These are phyloP conservation scores for Ryuthela nishihirai DNA, from an alignment of 2,888 invertebrate genomes.

Conservation along the genomic window DNA sequence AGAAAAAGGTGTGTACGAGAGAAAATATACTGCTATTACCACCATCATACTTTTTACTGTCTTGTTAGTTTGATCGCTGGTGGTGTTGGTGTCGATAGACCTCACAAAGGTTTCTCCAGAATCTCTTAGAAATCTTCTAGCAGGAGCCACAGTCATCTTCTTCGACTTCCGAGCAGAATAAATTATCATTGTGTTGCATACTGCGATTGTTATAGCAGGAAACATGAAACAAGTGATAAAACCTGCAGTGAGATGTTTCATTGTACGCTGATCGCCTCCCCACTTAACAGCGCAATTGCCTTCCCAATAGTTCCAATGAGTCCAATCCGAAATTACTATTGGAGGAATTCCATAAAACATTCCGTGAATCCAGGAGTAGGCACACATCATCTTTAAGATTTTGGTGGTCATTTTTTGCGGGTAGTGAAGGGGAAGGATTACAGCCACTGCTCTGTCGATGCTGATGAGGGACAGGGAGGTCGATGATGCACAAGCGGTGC, in stretches of 20 bases:
- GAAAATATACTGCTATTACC: constrained; percentile 48
- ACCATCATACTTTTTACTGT: constrained; percentile 44
- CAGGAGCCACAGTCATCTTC: background rate
- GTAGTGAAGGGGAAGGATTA: constrained; percentile 47
- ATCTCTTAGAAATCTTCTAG: too few species aligned
- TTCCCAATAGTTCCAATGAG: constrained; percentile 22
- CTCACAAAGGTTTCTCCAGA: too few species aligned
- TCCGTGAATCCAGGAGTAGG: background rate
- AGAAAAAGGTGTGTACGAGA: constrained; percentile 51
- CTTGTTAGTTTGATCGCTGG: too few species aligned
- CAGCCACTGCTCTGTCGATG: constrained; percentile 48
- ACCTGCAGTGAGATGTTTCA: background rate
- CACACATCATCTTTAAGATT: background rate
- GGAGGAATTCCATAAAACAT: background rate
- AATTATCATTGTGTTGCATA: constrained; percentile 13
- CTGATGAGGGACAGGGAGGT: constrained; percentile 49
- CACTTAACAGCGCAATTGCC: constrained; percentile 11
- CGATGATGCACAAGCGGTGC: constrained; percentile 50
- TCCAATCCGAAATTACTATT: constrained; percentile 7
- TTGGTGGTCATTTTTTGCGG: constrained; percentile 34
- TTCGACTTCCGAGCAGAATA: constrained; percentile 4
- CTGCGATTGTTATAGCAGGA: background rate
- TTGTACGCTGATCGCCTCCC: too few species aligned
- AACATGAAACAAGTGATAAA: constrained; percentile 1
- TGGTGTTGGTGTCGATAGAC: too few species aligned